Evolutionary conservation across 92 coral and sea anemone genomes (phyloP).

Genomic region (Phenganax subtilis): DNA sequence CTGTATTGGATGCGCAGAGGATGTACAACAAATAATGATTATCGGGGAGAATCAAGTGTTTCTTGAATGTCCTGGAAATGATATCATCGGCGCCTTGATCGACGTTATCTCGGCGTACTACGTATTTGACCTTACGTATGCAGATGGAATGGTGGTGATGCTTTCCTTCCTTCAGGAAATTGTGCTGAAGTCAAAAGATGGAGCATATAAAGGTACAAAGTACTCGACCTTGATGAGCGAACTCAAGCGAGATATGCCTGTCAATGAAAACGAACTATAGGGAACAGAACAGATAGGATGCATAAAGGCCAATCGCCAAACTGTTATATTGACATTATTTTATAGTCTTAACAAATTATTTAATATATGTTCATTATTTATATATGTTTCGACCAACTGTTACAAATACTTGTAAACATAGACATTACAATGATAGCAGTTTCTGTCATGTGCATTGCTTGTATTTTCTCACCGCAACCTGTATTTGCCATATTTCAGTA

Average conservation of each 20-base stretch:
- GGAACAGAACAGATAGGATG: background rate
- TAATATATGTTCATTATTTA: no score
- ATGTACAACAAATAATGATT: constrained; percentile 30
- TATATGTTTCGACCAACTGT: no score
- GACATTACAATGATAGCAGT: no score
- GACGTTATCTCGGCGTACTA: constrained; percentile 28
- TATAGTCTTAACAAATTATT: no score
- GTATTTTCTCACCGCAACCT: no score
- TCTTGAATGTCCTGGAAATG: constrained; percentile 21
- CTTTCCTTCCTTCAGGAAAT: constrained; percentile 37
- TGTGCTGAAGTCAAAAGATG: constrained; percentile 19
- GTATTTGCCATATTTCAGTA: no score
- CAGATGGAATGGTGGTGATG: constrained; percentile 24
- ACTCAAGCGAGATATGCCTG: background rate
- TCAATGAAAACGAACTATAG: background rate
- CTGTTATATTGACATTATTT: no score
- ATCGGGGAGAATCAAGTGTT: constrained; percentile 42
- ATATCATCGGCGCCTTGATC: constrained; percentile 29
- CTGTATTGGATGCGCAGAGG: constrained; percentile 14
- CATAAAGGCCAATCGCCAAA: background rate
- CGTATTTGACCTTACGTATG: constrained; percentile 34
- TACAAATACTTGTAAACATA: no score
- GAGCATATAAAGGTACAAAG: constrained; percentile 35
- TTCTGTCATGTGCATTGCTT: no score
- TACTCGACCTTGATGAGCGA: constrained; percentile 43